Evolutionary conservation across 2,888 invertebrate species (phyloP), one percentile per base, ranked within the genome.

Genomic region (Flexamia atlantica): DNA sequence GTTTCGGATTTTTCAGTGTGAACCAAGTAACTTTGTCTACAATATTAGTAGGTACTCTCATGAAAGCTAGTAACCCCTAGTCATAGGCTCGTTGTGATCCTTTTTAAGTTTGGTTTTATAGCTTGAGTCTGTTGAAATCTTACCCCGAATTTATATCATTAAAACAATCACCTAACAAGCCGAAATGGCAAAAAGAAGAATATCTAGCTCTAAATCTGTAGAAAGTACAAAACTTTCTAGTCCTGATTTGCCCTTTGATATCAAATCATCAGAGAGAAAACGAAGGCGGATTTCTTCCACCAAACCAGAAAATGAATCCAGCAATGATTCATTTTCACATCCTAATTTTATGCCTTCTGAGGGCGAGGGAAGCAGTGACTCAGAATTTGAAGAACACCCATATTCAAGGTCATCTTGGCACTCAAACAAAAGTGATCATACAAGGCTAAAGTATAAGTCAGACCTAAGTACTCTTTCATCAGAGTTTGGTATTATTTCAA

Each of bases 371-470:
- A 50, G 25, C 57, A 79, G 79, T 32, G 79, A 79, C 36, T 79
- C 79, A n/a, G 79, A 79, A 28, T 79, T 57, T 57, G 57, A 79
- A 79, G 79, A 79, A 36, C 79, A 79, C 32, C 32, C 50, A n/a
- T 79, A 79, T 79, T 79, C 53, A 50, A 28, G 14, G 14, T 17
- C 28, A n/a, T 14, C 53, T 23, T 4, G 3, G 20, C 53, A 53
- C 20, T 23, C 17, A 17, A 20, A 40, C 14, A 36, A 36, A 36
- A 23, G 20, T 36, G 17, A 28, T 9, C 36, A 14, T 40, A 23
- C 42, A 23, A 76, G 36, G 74, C 25, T 7, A 1, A 70, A 23
- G 40, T 23, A 0, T 14, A 70, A 70, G 40, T 40, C 20, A 70
- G 20, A 70, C 14, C 2, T 70, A 40, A 9, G 40, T 40, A 36